Evolutionary conservation across 1,140 invertebrate genomes (phyloP).

Genomic region (Babylonia areolata): DNA sequence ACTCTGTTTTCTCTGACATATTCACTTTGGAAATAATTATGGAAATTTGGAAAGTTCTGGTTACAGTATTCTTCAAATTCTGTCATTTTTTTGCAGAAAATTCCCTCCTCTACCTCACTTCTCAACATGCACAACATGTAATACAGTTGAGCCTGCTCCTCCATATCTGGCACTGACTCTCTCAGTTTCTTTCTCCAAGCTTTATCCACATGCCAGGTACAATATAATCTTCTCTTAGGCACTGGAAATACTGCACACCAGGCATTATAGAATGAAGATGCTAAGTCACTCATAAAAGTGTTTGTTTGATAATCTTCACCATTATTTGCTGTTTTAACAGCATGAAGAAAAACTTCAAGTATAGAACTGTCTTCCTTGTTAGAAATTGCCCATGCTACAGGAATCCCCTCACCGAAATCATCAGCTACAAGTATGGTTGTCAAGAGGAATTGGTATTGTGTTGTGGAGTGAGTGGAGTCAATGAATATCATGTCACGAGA

Average conservation of each 20-base stretch:
- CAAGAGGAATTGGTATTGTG: not conserved
- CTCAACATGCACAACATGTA: too few species aligned
- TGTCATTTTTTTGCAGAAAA: not conserved
- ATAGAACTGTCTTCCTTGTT: too few species aligned
- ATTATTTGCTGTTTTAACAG: not conserved
- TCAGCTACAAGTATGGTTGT: not conserved
- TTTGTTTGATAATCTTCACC: not conserved
- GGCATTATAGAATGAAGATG: not conserved
- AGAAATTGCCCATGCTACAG: too few species aligned
- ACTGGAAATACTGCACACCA: conserved; percentile 4
- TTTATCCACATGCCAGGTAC: not conserved
- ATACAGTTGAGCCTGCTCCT: too few species aligned
- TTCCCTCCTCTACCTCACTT: not conserved
- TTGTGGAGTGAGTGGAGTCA: too few species aligned
- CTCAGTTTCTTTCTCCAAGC: not conserved
- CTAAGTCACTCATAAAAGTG: conserved; percentile 16
- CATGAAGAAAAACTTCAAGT: too few species aligned
- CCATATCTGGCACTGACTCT: too few species aligned
- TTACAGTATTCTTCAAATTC: not conserved
- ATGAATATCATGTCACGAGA: too few species aligned
- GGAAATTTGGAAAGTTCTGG: not conserved
- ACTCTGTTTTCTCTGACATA: too few species aligned
- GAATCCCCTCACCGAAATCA: not conserved
- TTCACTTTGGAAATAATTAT: not conserved
- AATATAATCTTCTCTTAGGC: not conserved